Base-by-base conservation (phyloP, 2,888 invertebrate genomes). In the Rhagium mordax region DNA sequence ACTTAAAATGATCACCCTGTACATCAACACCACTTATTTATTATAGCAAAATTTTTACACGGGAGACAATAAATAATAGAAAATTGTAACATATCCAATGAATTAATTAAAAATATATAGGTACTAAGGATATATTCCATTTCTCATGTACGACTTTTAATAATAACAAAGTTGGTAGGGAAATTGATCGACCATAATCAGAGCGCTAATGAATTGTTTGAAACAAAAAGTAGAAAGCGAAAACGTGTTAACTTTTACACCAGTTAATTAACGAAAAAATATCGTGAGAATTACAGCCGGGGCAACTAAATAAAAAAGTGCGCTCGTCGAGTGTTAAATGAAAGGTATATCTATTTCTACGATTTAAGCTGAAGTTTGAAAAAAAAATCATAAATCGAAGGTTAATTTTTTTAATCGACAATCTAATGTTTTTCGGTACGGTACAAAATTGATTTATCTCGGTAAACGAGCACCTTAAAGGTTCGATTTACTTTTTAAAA, bases 361-460 rank as follows among this genome's bases (percentile, higher is more conserved):
- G n/a, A 41, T 41, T 41, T n/a, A 13, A n/a, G 1, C 18, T 7
- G 4, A 18, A 10, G 51, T 51, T 51, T 51, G 18, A 16, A 5
- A 8, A 51, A 20, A 18, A 20, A 51, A 51, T 51, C 6, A 4
- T 20, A 1, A 13, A 51, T 10, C 7, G 20, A 51, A 18, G 20
- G 51, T 20, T 51, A 20, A 51, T 51, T 51, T 51, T 49, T 51
- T 51, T 20, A 7, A 51, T 20, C 20, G 8, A 51, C 51, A 51
- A 51, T 51, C 55, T 55, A 55, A 27, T 24, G 55, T 55, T 55
- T 24, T 13, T 24, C 13, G 55, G 24, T 10, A 24, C 24, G 13
- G 55, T 55, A 24, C 24, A 24, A 55, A 55, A 55, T 55, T 21
- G 55, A 55, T 55, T 21, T 55, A 21, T 55, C 55, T 6, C 24